These are phyloP conservation scores for Sebastes schlegelii DNA, from an alignment of 2,113 vertebrate species.

Conservation along the genomic window DNA sequence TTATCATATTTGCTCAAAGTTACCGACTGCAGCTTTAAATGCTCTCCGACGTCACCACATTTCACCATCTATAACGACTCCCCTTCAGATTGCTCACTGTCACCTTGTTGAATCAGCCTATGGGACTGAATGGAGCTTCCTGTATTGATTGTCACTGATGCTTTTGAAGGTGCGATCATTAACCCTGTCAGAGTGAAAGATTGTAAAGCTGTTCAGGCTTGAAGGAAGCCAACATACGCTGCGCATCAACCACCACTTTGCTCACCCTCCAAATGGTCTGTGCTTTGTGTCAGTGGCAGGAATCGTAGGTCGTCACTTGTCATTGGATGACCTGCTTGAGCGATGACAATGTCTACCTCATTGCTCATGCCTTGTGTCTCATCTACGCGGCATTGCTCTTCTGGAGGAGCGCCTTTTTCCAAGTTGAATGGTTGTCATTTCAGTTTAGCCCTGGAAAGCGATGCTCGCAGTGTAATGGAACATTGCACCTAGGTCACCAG, in stretches of 20 bases:
- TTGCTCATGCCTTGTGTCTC: conserved; percentile 53
- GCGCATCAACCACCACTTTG: conserved; percentile 47
- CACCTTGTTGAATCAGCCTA: conserved; percentile 36
- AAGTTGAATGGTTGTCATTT: conserved; percentile 65
- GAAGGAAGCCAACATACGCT: conserved; percentile 44
- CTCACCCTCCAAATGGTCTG: conserved; percentile 53
- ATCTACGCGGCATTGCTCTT: conserved; percentile 28
- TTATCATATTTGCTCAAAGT: no score
- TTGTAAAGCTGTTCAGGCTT: conserved; percentile 39
- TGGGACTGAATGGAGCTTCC: conserved; percentile 35
- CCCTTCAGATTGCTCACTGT: conserved; percentile 36
- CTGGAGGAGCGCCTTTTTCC: conserved; percentile 43
- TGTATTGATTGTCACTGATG: conserved; percentile 67
- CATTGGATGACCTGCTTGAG: conserved; percentile 61
- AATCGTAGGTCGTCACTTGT: conserved; percentile 52
- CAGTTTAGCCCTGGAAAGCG: conserved; percentile 55
- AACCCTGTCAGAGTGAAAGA: conserved; percentile 69
- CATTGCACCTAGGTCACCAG: conserved; percentile 58
- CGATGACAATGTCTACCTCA: conserved; percentile 55
- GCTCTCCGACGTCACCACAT: not conserved
- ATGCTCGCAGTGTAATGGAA: conserved; percentile 61
- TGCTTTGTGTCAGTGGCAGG: conserved; percentile 51
- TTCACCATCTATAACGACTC: conserved; percentile 15
- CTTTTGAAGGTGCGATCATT: conserved; percentile 63
- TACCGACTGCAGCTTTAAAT: not conserved